Conservation (phyloP, 2,797 vertebrate species). For the Sebastes steindachneri region DNA sequence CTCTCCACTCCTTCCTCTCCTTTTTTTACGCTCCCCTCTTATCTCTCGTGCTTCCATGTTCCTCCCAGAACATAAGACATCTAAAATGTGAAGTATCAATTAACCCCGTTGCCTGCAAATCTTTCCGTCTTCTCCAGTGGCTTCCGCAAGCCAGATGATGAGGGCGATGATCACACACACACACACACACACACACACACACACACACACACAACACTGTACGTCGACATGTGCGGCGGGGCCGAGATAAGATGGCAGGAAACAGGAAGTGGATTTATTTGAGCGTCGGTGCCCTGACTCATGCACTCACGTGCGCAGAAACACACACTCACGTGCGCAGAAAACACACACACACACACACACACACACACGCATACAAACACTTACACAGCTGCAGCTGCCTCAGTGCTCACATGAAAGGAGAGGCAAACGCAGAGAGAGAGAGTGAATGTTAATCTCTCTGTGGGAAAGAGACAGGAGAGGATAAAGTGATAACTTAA, state of each 20-base stretch:
- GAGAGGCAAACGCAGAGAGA: constrained; percentile 54
- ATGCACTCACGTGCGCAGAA: constrained; percentile 33
- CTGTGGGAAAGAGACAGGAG: constrained; percentile 74
- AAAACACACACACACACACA: constrained; percentile 30
- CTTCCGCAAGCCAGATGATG: constrained; percentile 51
- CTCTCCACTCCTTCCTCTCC: not conserved
- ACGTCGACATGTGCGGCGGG: constrained; percentile 45
- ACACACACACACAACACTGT: constrained; percentile 30
- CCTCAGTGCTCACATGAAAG: constrained; percentile 75
- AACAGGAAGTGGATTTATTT: constrained; percentile 79
- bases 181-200: constrained; percentile 18
- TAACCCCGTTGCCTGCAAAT: constrained; percentile 61
- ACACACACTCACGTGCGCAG: constrained; percentile 28
- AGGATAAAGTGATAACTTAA: constrained; percentile 78
- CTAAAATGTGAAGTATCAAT: constrained; percentile 72
- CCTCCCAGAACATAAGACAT: constrained; percentile 44
- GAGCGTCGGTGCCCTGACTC: constrained; percentile 61
- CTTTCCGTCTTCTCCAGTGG: constrained; percentile 42
- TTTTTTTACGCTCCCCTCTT: constrained; percentile 31
- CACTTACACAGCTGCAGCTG: constrained; percentile 76
- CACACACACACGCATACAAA: constrained; percentile 40
- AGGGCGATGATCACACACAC: constrained; percentile 28
- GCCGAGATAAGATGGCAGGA: constrained; percentile 71
- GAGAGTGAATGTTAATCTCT: constrained; percentile 74
- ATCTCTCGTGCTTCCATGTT: constrained; percentile 34